Evolutionary conservation across 1,140 invertebrate species (phyloP).

Genomic region (Diprion similis): DNA sequence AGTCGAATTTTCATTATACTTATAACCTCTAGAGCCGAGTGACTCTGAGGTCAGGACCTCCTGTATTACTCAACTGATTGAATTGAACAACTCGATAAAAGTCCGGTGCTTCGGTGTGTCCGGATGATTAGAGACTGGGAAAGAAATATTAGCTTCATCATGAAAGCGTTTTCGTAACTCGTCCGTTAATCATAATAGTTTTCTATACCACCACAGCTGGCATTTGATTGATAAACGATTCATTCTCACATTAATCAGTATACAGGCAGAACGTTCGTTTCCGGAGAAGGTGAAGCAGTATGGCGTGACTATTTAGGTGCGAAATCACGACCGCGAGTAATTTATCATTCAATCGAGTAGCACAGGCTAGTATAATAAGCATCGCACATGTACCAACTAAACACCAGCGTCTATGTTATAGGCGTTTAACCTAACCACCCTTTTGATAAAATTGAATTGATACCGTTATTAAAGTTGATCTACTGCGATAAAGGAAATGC

Average conservation of each 20-base stretch:
- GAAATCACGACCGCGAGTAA: not conserved
- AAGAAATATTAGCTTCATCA: not conserved
- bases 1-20: too few relatives aligned
- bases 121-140: not conserved
- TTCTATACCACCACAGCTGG: not conserved
- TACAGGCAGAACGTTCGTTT: not conserved
- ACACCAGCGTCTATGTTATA: not conserved
- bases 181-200: not conserved
- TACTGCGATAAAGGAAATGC: not conserved
- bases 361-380: not conserved
- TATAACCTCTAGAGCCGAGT: too few relatives aligned
- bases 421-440: not conserved
- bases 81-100: not conserved
- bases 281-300: not conserved
- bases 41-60: too few relatives aligned
- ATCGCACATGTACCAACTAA: too few relatives aligned
- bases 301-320: constrained; percentile 2
- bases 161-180: not conserved
- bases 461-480: not conserved
- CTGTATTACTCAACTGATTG: not conserved
- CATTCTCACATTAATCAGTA: constrained; percentile 1
- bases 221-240: not conserved
- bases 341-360: not conserved
- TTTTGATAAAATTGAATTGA: not conserved
- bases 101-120: not conserved